A percentile compares a stretch with the other conserved stretches of the same genome.
These are phyloP conservation scores for Rhipidura dahli DNA, from an alignment of 2,113 vertebrate genomes.

Conservation along the genomic window DNA sequence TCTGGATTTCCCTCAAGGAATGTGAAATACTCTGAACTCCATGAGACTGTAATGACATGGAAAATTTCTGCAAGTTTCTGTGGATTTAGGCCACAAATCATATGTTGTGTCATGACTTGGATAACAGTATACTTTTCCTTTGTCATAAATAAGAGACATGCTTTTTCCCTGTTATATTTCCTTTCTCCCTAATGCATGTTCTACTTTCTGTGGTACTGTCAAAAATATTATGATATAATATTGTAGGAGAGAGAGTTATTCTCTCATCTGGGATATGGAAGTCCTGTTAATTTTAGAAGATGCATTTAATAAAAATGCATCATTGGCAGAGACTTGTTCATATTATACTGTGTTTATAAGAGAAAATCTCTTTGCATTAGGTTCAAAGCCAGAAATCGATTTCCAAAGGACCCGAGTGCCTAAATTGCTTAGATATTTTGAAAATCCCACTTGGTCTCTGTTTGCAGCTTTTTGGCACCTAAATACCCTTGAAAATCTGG, in stretches of 20 bases:
- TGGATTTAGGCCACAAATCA: not conserved
- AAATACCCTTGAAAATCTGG: conserved; percentile 5
- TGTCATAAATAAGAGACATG: not conserved
- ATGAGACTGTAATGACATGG: not conserved
- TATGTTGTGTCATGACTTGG: not conserved
- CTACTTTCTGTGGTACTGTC: not conserved
- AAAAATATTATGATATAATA: not conserved
- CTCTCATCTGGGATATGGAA: not conserved
- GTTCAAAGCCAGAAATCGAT: conserved; percentile 29
- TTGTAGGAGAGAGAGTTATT: not conserved
- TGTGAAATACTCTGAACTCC: not conserved
- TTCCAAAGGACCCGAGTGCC: not conserved
- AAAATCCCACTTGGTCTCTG: not conserved
- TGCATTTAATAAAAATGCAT: not conserved
- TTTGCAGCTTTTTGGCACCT: conserved; percentile 1
- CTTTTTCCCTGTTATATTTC: not conserved
- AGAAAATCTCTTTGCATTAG: conserved; percentile 13
- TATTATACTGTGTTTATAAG: not conserved
- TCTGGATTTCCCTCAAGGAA: not conserved
- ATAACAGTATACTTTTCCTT: not conserved
- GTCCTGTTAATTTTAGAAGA: not conserved
- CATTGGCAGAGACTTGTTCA: not conserved
- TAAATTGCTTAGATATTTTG: not conserved
- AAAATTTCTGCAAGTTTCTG: not conserved
- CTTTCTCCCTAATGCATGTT: not conserved